These are phyloP conservation scores for Araneus ventricosus DNA, from an alignment of 1,140 invertebrate species.

Conservation along the genomic window DNA sequence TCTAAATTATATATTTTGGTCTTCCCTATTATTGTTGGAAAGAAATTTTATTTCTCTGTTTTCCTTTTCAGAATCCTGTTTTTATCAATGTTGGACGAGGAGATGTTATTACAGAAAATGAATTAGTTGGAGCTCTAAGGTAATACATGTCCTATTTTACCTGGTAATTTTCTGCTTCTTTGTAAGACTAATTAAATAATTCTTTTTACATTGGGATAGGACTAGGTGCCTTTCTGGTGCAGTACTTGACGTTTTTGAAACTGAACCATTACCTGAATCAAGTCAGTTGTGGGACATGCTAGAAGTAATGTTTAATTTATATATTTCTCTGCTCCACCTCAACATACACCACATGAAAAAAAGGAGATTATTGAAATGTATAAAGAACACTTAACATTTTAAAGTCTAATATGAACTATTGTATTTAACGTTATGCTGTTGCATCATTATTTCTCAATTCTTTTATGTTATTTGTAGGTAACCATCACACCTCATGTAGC, in stretches of 20 bases:
- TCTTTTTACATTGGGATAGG: slow-evolving; percentile 29
- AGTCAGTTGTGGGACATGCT: slow-evolving; percentile 83
- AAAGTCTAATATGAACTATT: background rate
- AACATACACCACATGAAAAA: background rate
- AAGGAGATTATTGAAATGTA: background rate
- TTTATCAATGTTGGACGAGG: slow-evolving; percentile 85
- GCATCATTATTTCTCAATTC: background rate
- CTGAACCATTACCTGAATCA: slow-evolving; percentile 82
- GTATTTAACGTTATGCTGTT: background rate
- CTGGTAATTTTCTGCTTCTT: background rate
- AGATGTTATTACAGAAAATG: slow-evolving; percentile 82
- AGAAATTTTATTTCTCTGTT: background rate
- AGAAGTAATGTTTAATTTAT: slow-evolving; percentile 78
- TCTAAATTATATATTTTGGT: no score
- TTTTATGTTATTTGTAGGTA: slow-evolving; percentile 30
- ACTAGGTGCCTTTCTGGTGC: slow-evolving; percentile 82
- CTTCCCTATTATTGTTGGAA: no score
- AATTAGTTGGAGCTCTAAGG: slow-evolving; percentile 82
- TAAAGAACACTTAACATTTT: background rate
- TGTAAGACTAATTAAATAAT: background rate
- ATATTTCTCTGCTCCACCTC: background rate
- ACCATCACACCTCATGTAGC: slow-evolving; percentile 83
- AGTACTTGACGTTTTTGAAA: slow-evolving; percentile 84
- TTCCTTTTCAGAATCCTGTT: slow-evolving; percentile 77
- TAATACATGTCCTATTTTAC: slow-evolving; percentile 46